phyloP scores from a whole-genome alignment of 2,797 vertebrate genomes.

The Anisognathus igniventris region DNA sequence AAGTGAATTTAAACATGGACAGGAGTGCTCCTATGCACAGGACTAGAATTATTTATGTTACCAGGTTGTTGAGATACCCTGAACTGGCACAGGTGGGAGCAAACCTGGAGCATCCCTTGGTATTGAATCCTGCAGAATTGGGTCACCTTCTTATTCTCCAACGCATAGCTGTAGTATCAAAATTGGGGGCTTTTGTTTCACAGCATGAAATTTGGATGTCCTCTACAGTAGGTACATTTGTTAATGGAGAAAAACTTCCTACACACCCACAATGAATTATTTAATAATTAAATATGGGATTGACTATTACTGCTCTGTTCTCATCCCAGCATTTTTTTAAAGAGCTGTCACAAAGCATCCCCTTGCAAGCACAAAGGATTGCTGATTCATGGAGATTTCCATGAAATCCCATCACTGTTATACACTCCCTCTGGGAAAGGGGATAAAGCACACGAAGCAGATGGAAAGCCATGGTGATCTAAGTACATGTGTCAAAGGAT shows the following conservation, averaged over 20 bases:
- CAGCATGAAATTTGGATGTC: background rate
- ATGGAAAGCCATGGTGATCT: background rate
- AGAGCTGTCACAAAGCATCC: background rate
- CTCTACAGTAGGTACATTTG: background rate
- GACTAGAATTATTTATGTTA: background rate
- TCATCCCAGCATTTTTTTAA: background rate
- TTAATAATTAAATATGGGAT: background rate
- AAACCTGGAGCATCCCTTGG: background rate
- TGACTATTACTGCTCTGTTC: background rate
- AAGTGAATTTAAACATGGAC: background rate
- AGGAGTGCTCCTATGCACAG: background rate
- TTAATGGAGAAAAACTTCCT: background rate
- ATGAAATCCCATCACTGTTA: fast-evolving
- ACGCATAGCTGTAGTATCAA: background rate
- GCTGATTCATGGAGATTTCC: background rate
- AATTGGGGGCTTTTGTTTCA: fast-evolving
- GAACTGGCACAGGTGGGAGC: background rate
- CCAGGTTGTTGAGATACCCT: background rate
- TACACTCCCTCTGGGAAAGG: background rate
- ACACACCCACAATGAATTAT: too few relatives aligned
- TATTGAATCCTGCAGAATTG: background rate
- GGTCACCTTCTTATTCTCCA: background rate
- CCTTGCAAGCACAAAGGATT: background rate
- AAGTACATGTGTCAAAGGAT: background rate
- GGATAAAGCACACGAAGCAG: background rate